These are phyloP conservation scores for Xerus rutilus DNA, from an alignment of 2,797 vertebrate species.

Conservation along the genomic window DNA sequence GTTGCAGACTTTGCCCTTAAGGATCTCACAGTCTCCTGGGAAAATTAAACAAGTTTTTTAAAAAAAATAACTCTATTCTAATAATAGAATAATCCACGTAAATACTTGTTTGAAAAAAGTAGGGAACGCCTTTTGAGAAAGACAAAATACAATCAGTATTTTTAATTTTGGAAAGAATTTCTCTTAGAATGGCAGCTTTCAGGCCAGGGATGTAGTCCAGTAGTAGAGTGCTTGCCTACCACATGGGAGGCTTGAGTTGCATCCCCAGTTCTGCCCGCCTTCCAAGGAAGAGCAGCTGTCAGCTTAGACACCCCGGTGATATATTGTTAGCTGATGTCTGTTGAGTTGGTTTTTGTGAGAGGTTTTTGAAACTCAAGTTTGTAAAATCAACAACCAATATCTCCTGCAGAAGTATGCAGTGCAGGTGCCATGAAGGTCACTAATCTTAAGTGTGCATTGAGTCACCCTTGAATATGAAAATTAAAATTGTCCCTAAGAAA, in stretches of 20 bases:
- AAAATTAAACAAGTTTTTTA: neutral
- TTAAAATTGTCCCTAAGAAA: too few relatives aligned
- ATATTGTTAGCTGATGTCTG: neutral
- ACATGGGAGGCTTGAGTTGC: neutral
- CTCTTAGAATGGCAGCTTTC: neutral
- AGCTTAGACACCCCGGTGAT: neutral
- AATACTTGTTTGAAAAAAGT: slow-evolving; percentile 4
- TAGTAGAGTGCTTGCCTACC: neutral
- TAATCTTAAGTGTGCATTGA: neutral
- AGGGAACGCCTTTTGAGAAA: slow-evolving; percentile 7
- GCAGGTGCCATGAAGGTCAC: neutral
- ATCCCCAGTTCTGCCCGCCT: neutral
- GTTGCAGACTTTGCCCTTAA: neutral
- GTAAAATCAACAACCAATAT: neutral
- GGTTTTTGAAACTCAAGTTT: neutral
- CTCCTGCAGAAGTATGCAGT: neutral
- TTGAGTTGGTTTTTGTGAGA: neutral
- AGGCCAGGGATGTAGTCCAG: neutral
- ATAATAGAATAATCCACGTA: neutral
- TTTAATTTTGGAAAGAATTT: slow-evolving; percentile 10
- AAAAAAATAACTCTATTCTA: neutral
- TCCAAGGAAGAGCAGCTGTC: neutral
- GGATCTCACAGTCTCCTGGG: neutral
- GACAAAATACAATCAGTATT: too few relatives aligned
- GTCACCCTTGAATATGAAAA: neutral